phyloP scores from a whole-genome alignment of 1,140 invertebrate genomes.

The Copidosoma floridanum region DNA sequence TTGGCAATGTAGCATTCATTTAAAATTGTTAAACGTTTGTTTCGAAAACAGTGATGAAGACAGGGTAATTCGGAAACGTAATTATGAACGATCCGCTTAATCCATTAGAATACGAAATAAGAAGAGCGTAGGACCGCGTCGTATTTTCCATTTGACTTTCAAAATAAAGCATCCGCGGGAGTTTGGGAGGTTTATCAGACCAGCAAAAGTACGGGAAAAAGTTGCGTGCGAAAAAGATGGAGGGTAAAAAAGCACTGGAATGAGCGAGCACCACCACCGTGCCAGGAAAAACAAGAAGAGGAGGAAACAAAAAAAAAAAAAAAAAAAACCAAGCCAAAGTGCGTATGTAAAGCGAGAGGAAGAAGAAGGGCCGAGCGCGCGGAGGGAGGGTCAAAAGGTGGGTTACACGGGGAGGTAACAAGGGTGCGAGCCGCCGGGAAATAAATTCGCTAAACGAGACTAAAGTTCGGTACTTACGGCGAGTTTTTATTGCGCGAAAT shows the following conservation, averaged over 20 bases:
- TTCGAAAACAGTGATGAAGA: no score
- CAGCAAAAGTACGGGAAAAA: constrained; percentile 29
- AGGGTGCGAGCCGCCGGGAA: constrained; percentile 36
- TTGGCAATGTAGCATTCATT: no score
- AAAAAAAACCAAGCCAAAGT: constrained; percentile 11
- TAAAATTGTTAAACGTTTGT: no score
- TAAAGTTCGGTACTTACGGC: constrained; percentile 50
- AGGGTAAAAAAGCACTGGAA: constrained; percentile 30
- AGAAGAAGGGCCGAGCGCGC: constrained; percentile 28
- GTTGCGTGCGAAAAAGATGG: constrained; percentile 29
- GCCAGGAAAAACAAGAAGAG: no score
- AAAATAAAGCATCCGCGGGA: constrained; percentile 2
- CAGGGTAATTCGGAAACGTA: no score
- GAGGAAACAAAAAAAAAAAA: no score
- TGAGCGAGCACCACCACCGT: no score
- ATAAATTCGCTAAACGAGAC: constrained; percentile 51
- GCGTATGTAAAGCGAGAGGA: constrained; percentile 34
- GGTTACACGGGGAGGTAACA: constrained; percentile 38
- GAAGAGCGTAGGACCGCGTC: no score
- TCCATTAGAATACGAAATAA: no score
- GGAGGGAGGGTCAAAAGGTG: constrained; percentile 30
- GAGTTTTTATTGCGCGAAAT: constrained; percentile 50
- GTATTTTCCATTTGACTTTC: no score
- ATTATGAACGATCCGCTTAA: no score
- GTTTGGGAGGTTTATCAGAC: constrained; percentile 12